Conservation (phyloP, 2,797 vertebrate genomes). For the Gymnothorax javanicus region DNA sequence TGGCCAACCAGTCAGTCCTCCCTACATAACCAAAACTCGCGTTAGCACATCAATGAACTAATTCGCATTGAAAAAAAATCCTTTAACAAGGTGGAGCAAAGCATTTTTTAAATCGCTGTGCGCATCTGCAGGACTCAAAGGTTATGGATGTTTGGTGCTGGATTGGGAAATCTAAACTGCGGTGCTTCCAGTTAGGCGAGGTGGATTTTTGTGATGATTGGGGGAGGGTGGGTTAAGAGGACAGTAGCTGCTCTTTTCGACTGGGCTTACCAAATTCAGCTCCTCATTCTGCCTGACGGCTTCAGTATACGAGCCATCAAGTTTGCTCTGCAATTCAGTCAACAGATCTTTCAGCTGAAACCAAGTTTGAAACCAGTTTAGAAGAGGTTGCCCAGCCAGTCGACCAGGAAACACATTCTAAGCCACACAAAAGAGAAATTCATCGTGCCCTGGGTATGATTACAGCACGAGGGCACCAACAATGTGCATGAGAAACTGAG, state of each 20-base stretch:
- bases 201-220: not conserved
- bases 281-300: constrained; percentile 99
- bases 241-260: constrained; percentile 23
- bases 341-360: constrained; percentile 99
- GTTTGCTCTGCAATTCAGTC: constrained; percentile 99
- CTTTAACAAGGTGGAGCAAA: not conserved
- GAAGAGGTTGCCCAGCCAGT: constrained; percentile 48
- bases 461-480: not conserved
- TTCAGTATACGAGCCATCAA: constrained; percentile 98
- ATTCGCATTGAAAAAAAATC: too few relatives aligned
- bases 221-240: not conserved
- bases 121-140: not conserved
- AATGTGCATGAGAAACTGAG: not conserved
- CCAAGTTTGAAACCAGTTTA: constrained; percentile 84
- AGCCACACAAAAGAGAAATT: not conserved
- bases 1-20: not conserved
- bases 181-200: not conserved
- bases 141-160: not conserved
- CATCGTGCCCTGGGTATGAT: not conserved
- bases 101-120: not conserved
- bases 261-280: constrained; percentile 94
- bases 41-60: not conserved
- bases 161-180: not conserved
- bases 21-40: not conserved
- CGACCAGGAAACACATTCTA: constrained; percentile 35